These are phyloP conservation scores for Protophormia terraenovae DNA, from an alignment of 2,888 invertebrate species.

Conservation along the genomic window DNA sequence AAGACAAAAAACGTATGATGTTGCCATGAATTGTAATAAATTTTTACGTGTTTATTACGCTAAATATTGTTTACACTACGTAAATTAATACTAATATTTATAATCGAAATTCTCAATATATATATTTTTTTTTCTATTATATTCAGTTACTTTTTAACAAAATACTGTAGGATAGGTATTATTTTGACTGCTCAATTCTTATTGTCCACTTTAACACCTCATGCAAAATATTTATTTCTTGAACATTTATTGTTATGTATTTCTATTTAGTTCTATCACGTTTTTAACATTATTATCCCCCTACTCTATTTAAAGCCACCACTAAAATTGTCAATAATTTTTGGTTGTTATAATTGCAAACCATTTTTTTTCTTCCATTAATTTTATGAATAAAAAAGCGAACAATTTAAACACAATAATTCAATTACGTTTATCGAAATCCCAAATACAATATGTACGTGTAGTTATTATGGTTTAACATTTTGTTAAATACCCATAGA, in stretches of 20 bases:
- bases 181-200: no score
- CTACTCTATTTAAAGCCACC: neutral
- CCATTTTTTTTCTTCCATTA: neutral
- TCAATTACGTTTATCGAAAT: conserved; percentile 32
- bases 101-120: no score
- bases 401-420: conserved; percentile 18
- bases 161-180: no score
- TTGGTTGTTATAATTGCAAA: neutral
- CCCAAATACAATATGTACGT: conserved; percentile 16
- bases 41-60: no score
- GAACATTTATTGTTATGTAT: neutral
- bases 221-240: neutral
- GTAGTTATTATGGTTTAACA: conserved; percentile 21
- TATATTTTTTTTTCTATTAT: no score
- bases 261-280: neutral
- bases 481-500: conserved; percentile 33
- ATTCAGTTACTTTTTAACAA: no score
- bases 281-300: neutral
- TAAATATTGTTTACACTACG: no score
- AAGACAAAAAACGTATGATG: no score
- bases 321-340: conserved; percentile 16
- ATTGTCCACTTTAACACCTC: neutral
- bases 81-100: no score
- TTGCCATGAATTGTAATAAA: no score
- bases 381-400: neutral